Conservation (phyloP, 2,113 vertebrate genomes). For the Saguinus imperator region DNA sequence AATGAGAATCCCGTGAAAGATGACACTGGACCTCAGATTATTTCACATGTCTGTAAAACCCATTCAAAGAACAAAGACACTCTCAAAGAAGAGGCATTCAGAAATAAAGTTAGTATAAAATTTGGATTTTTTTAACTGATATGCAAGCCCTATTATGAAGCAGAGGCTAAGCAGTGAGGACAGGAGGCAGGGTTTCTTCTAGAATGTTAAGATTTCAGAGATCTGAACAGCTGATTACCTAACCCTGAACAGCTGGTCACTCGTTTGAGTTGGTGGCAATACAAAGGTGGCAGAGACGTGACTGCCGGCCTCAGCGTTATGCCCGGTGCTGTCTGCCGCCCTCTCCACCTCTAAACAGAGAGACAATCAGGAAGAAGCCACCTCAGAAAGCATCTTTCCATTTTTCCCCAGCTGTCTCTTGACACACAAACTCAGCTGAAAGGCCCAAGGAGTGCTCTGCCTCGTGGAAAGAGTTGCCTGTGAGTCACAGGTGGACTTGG, state of each 20-base stretch:
- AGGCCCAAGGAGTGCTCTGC: neutral
- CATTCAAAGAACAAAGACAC: neutral
- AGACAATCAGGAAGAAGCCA: neutral
- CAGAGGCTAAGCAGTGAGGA: neutral
- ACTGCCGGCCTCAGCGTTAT: accelerated
- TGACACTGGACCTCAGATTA: too few relatives aligned
- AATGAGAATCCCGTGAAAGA: neutral
- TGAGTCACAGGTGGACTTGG: neutral
- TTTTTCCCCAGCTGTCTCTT: neutral
- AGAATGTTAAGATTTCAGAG: neutral
- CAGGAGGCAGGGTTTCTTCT: neutral
- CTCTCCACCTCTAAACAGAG: neutral
- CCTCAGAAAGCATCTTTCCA: neutral
- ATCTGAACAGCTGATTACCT: neutral
- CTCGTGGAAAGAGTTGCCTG: neutral
- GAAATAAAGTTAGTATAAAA: neutral
- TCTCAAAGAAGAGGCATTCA: neutral
- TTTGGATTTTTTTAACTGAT: neutral
- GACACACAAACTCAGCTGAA: neutral
- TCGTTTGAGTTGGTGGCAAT: neutral
- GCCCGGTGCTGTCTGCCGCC: neutral
- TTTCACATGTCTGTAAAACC: neutral
- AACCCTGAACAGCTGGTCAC: neutral
- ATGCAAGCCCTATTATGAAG: neutral
- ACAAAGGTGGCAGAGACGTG: neutral